Conservation (phyloP, 2,797 vertebrate genomes). For the Sarcophilus harrisii region DNA sequence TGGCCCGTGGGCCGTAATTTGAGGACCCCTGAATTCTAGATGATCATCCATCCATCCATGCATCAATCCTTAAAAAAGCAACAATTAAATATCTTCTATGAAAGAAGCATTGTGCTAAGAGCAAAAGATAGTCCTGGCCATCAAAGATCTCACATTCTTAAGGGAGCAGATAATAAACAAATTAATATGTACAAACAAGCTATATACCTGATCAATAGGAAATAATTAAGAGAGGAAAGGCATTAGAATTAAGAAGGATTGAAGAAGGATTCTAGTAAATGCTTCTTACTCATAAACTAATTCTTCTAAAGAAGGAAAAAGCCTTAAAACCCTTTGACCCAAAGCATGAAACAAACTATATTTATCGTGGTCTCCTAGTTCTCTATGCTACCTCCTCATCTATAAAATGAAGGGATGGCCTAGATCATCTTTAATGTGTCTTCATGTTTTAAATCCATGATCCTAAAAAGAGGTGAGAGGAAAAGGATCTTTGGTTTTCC, state of each 20-base stretch:
- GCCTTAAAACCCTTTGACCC: not conserved
- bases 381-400: no score
- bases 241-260: not conserved
- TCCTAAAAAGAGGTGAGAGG: no score
- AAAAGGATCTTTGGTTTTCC: no score
- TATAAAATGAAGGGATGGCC: no score
- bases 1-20: no score
- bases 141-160: not conserved
- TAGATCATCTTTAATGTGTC: no score
- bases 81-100: not conserved
- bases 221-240: slow-evolving; percentile 56
- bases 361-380: slow-evolving; percentile 36
- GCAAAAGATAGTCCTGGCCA: not conserved
- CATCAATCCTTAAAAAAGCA: not conserved
- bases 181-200: not conserved
- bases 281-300: slow-evolving; percentile 67
- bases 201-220: slow-evolving; percentile 69
- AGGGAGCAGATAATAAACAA: no score
- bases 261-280: slow-evolving; percentile 10
- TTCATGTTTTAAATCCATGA: no score
- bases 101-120: not conserved
- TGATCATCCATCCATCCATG: not conserved
- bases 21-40: no score
- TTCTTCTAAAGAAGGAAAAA: slow-evolving; percentile 58
- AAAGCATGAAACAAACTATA: not conserved